Conservation (phyloP, 2,113 vertebrate genomes). For the Spheniscus mendiculus region DNA sequence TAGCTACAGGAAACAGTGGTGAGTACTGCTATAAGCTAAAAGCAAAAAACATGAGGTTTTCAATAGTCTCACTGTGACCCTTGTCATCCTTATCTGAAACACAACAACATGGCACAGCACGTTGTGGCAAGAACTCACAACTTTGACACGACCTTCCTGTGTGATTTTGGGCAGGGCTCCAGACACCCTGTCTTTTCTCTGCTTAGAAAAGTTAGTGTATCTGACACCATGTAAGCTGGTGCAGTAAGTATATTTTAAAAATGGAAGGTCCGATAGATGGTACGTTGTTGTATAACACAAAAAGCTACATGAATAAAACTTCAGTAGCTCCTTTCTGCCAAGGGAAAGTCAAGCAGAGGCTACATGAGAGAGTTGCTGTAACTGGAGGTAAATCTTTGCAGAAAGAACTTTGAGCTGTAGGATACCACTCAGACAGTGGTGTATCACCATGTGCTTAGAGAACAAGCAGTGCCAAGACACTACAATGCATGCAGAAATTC, state of each 20-base stretch:
- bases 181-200: background rate
- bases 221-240: background rate
- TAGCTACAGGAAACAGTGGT: background rate
- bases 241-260: background rate
- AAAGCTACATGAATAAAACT: background rate
- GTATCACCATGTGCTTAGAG: background rate
- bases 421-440: background rate
- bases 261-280: background rate
- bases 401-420: background rate
- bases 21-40: background rate
- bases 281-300: background rate
- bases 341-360: background rate
- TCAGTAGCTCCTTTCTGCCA: background rate
- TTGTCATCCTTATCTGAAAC: background rate
- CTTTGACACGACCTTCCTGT: background rate
- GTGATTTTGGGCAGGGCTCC: background rate
- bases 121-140: background rate
- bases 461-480: background rate
- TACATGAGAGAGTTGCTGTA: background rate
- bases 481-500: background rate
- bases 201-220: background rate
- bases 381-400: background rate
- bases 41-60: background rate
- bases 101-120: background rate
- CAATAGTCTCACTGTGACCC: background rate